Evolutionary conservation across 1,140 invertebrate species (phyloP), one percentile per base, ranked within the genome.

Genomic region (Drosophila parabipectinata): DNA sequence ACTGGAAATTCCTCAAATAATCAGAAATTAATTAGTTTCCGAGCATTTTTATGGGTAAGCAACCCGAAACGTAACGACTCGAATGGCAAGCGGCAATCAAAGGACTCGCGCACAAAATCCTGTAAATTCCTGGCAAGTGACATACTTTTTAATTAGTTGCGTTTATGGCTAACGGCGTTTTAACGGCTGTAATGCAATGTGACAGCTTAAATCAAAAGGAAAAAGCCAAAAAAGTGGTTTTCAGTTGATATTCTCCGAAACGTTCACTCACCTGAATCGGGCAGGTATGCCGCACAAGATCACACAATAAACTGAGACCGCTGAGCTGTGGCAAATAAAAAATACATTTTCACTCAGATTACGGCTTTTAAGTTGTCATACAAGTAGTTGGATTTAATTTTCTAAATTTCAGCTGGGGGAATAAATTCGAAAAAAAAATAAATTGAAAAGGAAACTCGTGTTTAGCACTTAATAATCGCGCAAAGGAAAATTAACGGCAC

Each of bases 401-500:
- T 1, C 3, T 2, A 28, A 37, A 21, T 21, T 66, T 7, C 3
- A 44, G n/a, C 39, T 32, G n/a, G n/a, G 9, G 14, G 6, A 12
- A 0, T 58, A n/a, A 7, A 12, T 9, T 54, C 12, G n/a, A 8
- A 9, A 5, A 5, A 8, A 1, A 18, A 12, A 8, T 34, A 28
- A 32, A 47, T 21, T 8, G 6, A 18, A 41, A 66, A 30, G 2
- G 5, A 64, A 66, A 48, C 37, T 34, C 48, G 61, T 75, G 78
- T 67, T 71, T 41, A 73, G 63, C 81, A 85, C 81, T 85, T 84
- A 69, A 80, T 85, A 77, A 84, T 66, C 77, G 64, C 60, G 41
- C 56, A 63, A 52, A 66, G 64, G 77, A 74, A 85, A 68, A 72
- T 82, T 57, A 88, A 88, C 61, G 67, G 59, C 83, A 82, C 83